Conservation (phyloP, 2,888 invertebrate species). For the Ephialtes manifestator region DNA sequence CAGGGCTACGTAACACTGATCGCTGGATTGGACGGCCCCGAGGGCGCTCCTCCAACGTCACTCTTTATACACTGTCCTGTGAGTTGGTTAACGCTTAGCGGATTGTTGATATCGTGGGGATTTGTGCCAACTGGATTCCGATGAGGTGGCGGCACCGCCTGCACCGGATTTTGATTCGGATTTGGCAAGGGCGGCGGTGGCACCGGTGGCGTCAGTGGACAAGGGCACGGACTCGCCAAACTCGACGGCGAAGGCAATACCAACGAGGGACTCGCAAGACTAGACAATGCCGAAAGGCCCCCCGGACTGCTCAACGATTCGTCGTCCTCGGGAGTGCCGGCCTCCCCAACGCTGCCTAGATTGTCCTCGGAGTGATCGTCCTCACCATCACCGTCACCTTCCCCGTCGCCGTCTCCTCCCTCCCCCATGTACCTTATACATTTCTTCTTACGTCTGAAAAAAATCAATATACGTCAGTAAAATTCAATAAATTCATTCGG, state of each 20-base stretch:
- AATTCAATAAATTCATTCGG: neutral
- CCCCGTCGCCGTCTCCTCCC: constrained; percentile 89
- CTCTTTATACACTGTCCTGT: constrained; percentile 90
- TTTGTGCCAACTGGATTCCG: constrained; percentile 96
- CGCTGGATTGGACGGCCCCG: constrained; percentile 84
- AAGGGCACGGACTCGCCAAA: constrained; percentile 88
- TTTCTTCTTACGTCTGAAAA: constrained; percentile 97
- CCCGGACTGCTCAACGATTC: constrained; percentile 88
- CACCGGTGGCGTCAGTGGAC: constrained; percentile 86
- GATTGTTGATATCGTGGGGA: constrained; percentile 97
- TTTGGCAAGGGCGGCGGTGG: constrained; percentile 82
- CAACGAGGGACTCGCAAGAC: constrained; percentile 90
- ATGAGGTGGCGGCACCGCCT: constrained; percentile 86
- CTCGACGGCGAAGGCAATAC: constrained; percentile 93
- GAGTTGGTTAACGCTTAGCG: constrained; percentile 95
- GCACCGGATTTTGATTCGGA: constrained; percentile 84
- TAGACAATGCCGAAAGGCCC: constrained; percentile 90
- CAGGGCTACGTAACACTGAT: constrained; percentile 86
- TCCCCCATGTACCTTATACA: constrained; percentile 98
- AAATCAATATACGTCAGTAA: constrained; percentile 28
- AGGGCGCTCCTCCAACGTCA: constrained; percentile 82
- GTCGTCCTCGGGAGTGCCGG: constrained; percentile 87
- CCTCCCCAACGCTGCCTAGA: constrained; percentile 93
- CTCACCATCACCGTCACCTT: constrained; percentile 88
- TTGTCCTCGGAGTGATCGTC: constrained; percentile 91